These are phyloP conservation scores for Drosophila malerkotliana DNA, from an alignment of 1,140 invertebrate genomes.

Conservation along the genomic window DNA sequence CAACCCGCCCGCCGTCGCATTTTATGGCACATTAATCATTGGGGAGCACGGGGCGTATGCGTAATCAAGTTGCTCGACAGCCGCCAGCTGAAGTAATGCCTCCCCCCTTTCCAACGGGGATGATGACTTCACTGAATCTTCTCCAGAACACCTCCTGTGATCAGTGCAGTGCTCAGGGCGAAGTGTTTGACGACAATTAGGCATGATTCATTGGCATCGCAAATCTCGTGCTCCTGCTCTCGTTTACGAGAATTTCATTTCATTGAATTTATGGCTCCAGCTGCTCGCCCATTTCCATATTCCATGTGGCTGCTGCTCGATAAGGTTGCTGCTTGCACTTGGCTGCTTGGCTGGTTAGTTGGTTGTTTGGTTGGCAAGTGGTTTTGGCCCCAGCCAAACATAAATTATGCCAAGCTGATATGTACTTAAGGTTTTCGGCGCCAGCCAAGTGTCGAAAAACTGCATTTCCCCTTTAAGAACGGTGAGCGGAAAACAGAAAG, in stretches of 20 bases:
- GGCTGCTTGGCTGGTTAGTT: background rate
- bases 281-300: conserved; percentile 58
- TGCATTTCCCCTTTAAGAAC: conserved; percentile 43
- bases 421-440: conserved; percentile 64
- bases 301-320: conserved; percentile 34
- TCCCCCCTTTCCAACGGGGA: background rate
- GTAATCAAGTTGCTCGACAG: conserved; percentile 58
- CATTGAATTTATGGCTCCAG: conserved; percentile 60
- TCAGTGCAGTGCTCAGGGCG: conserved; percentile 26
- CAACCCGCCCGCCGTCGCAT: conserved; percentile 40
- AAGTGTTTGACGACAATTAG: conserved; percentile 42
- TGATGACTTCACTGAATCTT: conserved; percentile 56
- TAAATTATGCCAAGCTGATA: conserved; percentile 71
- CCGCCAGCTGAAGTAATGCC: background rate
- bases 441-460: conserved; percentile 52
- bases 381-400: conserved; percentile 38
- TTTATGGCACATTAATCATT: conserved; percentile 75
- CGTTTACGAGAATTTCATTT: conserved; percentile 20
- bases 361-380: background rate
- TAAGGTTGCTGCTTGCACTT: conserved; percentile 34
- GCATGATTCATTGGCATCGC: conserved; percentile 34
- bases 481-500: background rate
- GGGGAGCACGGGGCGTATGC: conserved; percentile 30
- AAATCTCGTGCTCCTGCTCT: conserved; percentile 22
- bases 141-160: conserved; percentile 1